phyloP scores from a whole-genome alignment of 2,113 vertebrate species.

The Coturnix japonica region DNA sequence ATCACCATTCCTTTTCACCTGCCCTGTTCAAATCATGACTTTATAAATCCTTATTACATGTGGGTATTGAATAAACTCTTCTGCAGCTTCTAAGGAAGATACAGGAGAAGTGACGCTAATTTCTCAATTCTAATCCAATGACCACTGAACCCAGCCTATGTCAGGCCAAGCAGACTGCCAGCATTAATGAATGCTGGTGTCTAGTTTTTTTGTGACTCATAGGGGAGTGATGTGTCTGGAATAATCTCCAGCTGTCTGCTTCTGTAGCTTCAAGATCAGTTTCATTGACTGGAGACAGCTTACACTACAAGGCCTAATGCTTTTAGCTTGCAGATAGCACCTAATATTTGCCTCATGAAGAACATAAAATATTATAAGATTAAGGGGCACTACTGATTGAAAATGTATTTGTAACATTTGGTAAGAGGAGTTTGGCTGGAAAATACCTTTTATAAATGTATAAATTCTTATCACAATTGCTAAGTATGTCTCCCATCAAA shows the following conservation, averaged over 20 bases:
- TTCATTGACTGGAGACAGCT: neutral
- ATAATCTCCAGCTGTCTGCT: neutral
- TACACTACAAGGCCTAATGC: neutral
- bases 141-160: conserved; percentile 26
- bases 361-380: neutral
- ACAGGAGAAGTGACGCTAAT: neutral
- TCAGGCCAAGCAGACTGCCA: conserved; percentile 28
- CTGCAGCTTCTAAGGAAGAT: neutral
- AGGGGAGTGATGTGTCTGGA: neutral
- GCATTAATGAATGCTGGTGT: neutral
- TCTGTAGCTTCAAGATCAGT: neutral
- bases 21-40: neutral
- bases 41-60: neutral
- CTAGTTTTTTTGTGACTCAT: conserved; percentile 27
- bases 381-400: neutral
- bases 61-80: neutral
- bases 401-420: neutral
- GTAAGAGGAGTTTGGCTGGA: neutral
- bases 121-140: conserved; percentile 23
- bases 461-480: neutral
- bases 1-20: neutral
- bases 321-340: neutral
- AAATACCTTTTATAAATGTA: neutral
- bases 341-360: neutral
- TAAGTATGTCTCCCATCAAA: neutral